A percentile compares a stretch with the other conserved stretches of the same genome.
These are phyloP conservation scores for Gymnodraco acuticeps DNA, from an alignment of 2,797 vertebrate species.

Conservation along the genomic window DNA sequence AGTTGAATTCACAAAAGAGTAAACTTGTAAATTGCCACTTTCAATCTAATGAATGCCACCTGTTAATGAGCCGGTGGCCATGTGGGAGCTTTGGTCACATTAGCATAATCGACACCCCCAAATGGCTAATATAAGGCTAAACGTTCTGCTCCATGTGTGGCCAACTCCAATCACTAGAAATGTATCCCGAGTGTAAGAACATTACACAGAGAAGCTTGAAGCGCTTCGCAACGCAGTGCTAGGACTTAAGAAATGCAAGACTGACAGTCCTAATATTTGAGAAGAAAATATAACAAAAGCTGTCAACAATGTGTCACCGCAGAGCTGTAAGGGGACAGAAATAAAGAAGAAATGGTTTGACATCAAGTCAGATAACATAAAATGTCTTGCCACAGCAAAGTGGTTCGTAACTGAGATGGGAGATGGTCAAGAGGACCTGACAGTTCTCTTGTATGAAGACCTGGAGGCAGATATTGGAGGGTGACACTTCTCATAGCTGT, in stretches of 20 bases:
- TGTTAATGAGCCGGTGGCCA: not conserved
- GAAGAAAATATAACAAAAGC: not conserved
- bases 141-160: not conserved
- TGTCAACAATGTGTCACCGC: slow-evolving; percentile 1
- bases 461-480: not conserved
- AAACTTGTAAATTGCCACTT: not conserved
- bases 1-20: not conserved
- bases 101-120: slow-evolving; percentile 9
- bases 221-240: not conserved
- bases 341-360: slow-evolving; percentile 14
- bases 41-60: slow-evolving; percentile 17
- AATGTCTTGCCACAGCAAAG: slow-evolving; percentile 6
- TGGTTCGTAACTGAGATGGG: not conserved
- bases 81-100: not conserved
- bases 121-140: not conserved
- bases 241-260: not conserved
- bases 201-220: not conserved
- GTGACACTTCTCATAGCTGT: not conserved
- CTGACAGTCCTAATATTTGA: not conserved
- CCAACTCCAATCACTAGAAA: slow-evolving; percentile 11
- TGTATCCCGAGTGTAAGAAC: not conserved
- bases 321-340: slow-evolving; percentile 8
- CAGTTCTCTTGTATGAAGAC: not conserved
- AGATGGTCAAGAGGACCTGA: not conserved
- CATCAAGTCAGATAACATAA: not conserved